A percentile compares a stretch with the other conserved stretches of the same genome.
These are phyloP conservation scores for Microctenopoma steveboyesi DNA, from an alignment of 2,797 vertebrate species.

Conservation along the genomic window DNA sequence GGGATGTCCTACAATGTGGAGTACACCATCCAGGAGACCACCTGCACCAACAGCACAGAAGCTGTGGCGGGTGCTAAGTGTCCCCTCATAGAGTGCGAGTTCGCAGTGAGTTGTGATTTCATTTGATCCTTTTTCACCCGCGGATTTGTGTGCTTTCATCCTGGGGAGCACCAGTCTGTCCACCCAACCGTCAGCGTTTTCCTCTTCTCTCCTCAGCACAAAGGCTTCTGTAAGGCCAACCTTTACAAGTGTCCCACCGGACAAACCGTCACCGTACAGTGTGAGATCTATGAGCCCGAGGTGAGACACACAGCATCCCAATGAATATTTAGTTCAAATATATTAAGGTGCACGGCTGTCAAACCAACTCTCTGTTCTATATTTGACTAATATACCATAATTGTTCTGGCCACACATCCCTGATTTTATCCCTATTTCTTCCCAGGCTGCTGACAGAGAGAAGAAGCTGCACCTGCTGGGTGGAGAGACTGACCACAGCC, in stretches of 20 bases:
- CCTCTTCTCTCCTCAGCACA: slow-evolving; percentile 72
- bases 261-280: slow-evolving; percentile 7
- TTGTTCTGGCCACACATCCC: neutral
- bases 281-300: slow-evolving; percentile 83
- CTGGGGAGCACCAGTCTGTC: too few species aligned
- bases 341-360: too few species aligned
- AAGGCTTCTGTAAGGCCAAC: slow-evolving; percentile 78
- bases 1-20: slow-evolving; percentile 47
- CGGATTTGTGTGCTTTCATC: neutral
- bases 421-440: neutral
- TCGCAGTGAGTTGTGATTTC: slow-evolving; percentile 64
- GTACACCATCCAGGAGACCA: slow-evolving; percentile 74
- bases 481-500: slow-evolving; percentile 74
- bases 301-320: slow-evolving; percentile 53
- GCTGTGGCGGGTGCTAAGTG: slow-evolving; percentile 53
- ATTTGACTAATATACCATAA: too few species aligned
- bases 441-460: slow-evolving; percentile 74
- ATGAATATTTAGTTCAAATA: too few species aligned
- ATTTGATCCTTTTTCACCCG: too few species aligned
- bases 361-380: too few species aligned
- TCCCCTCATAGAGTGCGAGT: slow-evolving; percentile 79
- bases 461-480: slow-evolving; percentile 72
- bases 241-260: neutral
- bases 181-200: neutral
- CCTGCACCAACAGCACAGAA: slow-evolving; percentile 56